Evolutionary conservation across 2,888 invertebrate species (phyloP).

Genomic region (Oscheius sp.): DNA sequence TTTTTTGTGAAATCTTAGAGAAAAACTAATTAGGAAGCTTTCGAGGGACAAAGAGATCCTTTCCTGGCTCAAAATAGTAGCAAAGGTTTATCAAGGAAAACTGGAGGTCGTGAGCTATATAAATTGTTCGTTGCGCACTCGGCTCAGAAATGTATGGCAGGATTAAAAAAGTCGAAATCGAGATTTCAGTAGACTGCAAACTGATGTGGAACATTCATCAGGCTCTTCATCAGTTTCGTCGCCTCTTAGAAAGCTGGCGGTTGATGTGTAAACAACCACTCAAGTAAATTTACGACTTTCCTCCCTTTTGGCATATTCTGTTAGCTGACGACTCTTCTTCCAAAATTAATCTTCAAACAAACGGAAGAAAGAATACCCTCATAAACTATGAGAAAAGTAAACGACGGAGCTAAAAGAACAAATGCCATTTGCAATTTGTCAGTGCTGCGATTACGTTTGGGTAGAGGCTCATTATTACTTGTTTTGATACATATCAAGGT

Average conservation of each 20-base stretch:
- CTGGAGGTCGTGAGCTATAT: conserved; percentile 16
- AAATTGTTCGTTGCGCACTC: conserved; percentile 23
- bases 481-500: not conserved
- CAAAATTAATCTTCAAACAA: not conserved
- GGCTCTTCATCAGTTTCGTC: too few relatives aligned
- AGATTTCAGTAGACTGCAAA: not conserved
- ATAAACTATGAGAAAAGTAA: not conserved
- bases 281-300: not conserved
- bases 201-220: too few relatives aligned
- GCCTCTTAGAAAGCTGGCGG: too few relatives aligned
- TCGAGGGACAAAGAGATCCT: not conserved
- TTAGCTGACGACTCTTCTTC: not conserved
- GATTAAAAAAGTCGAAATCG: conserved; percentile 13
- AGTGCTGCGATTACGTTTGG: conserved; percentile 1
- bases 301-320: too few relatives aligned
- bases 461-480: not conserved
- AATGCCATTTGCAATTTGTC: conserved; percentile 9
- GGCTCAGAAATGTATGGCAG: conserved; percentile 24
- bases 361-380: too few relatives aligned
- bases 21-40: not conserved
- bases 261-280: conserved; percentile 3
- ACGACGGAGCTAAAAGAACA: not conserved
- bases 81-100: conserved; percentile 2
- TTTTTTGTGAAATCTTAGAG: conserved; percentile 11
- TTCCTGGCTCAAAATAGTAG: not conserved